Evolutionary conservation across 2,888 invertebrate species (phyloP), one percentile per base, ranked within the genome.

Genomic region (Anorthoa munda): DNA sequence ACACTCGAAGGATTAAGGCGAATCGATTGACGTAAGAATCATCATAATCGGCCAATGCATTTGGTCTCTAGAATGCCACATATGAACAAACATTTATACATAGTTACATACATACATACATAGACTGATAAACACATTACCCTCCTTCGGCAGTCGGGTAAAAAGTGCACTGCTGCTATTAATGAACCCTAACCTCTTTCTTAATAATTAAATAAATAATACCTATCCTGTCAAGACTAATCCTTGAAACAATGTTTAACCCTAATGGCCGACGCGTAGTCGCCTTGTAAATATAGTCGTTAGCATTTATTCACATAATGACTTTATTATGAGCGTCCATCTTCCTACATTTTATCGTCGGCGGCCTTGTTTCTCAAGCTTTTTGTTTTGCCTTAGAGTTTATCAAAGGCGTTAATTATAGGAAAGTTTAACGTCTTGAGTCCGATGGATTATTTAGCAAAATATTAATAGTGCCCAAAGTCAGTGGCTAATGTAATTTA

Each of bases 291-390:
- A 93, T 93, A 93, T 90, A 91, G 91, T 94, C 93, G 93, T 95
- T 95, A 94, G 90, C 93, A 90, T 94, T 95, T 93, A 94, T 92
- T 90, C 92, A 88, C 89, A 90, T 95, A 95, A 95, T 95, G 93
- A 91, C 93, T 95, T 94, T 95, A 95, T 95, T 95, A 95, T 91
- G 92, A 91, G 86, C 90, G 87, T 83, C 89, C 87, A 88, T 91
- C 89, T 87, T 82, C 72, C 77, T 72, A 80, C 80, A 85, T 85
- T 90, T 90, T 88, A 90, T 88, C 85, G 84, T 86, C 83, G 77
- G 83, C 77, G 70, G 72, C 56, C 67, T 68, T 74, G 79, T 79
- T 79, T 76, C 79, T 76, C 71, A 73, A 79, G 15, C 53, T 75
- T 78, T 81, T 65, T 70, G 23, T 68, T 50, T 46, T 58, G 21